Percentiles rank a stretch among this genome's conserved stretches.
These are phyloP conservation scores for Pipistrellus pygmaeus DNA, from an alignment of 2,797 vertebrate genomes.

Conservation along the genomic window DNA sequence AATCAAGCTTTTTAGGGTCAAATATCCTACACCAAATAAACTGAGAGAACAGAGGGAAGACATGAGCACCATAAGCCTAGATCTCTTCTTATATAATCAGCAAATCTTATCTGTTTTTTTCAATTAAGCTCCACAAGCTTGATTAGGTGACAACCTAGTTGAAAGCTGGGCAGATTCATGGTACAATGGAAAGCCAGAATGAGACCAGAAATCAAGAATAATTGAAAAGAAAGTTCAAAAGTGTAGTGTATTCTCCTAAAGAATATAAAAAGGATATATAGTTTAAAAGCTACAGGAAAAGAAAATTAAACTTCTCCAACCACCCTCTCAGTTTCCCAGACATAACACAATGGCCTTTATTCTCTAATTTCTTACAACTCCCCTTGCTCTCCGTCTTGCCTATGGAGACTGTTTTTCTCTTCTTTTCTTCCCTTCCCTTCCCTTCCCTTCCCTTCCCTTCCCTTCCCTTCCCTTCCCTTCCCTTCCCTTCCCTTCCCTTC, in stretches of 20 bases:
- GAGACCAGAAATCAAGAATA: constrained; percentile 33
- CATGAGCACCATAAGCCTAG: fast-evolving
- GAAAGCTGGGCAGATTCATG: not conserved
- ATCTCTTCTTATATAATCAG: constrained; percentile 1
- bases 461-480: no score
- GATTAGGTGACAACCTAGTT: not conserved
- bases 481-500: not conserved
- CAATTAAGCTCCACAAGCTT: constrained; percentile 29
- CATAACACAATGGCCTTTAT: not conserved
- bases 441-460: no score
- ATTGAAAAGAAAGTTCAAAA: constrained; percentile 49
- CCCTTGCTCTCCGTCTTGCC: not conserved
- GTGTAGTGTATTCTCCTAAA: not conserved
- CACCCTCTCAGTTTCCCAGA: not conserved
- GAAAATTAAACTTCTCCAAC: not conserved
- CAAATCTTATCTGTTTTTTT: constrained; percentile 22
- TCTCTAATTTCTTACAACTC: not conserved
- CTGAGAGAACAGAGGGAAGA: not conserved
- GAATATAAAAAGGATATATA: not conserved
- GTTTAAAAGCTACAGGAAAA: not conserved
- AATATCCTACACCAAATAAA: not conserved
- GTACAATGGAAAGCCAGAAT: not conserved
- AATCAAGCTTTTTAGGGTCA: not conserved
- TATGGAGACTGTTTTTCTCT: not conserved
- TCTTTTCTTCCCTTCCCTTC: no score